These are phyloP conservation scores for Papilio polyxenes DNA, from an alignment of 1,140 invertebrate genomes.

Conservation along the genomic window DNA sequence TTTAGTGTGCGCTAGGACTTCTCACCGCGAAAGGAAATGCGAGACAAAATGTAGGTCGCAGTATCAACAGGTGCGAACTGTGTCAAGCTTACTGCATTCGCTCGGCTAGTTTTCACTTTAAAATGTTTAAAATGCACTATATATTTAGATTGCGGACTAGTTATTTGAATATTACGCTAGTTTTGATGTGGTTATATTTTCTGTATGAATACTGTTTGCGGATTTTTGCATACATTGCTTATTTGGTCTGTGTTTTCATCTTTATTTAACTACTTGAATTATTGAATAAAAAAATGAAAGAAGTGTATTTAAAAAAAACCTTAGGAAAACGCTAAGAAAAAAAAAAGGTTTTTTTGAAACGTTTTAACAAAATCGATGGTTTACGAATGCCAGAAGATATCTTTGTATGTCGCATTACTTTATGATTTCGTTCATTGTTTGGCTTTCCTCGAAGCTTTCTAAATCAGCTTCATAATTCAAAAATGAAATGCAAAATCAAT, in stretches of 20 bases:
- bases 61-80: constrained; percentile 23
- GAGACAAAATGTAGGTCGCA: constrained; percentile 26
- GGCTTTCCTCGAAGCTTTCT: too few relatives aligned
- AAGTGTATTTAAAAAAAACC: too few relatives aligned
- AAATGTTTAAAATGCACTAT: constrained; percentile 26
- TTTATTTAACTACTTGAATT: too few relatives aligned
- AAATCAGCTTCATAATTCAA: too few relatives aligned
- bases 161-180: constrained; percentile 18
- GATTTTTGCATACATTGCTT: neutral
- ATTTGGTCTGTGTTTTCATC: neutral
- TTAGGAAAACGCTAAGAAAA: too few relatives aligned
- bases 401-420: too few relatives aligned
- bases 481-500: neutral
- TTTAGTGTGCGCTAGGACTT: constrained; percentile 1
- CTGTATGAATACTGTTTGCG: neutral
- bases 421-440: too few relatives aligned
- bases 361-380: neutral
- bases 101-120: constrained; percentile 30
- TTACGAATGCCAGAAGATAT: neutral
- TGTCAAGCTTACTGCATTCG: constrained; percentile 25
- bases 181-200: neutral
- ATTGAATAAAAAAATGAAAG: too few relatives aligned
- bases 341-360: too few relatives aligned
- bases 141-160: constrained; percentile 17
- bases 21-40: neutral